A percentile compares a stretch with the other conserved stretches of the same genome.
These are phyloP conservation scores for Coranthus polyacanthus DNA, from an alignment of 2,797 vertebrate species.

Conservation along the genomic window DNA sequence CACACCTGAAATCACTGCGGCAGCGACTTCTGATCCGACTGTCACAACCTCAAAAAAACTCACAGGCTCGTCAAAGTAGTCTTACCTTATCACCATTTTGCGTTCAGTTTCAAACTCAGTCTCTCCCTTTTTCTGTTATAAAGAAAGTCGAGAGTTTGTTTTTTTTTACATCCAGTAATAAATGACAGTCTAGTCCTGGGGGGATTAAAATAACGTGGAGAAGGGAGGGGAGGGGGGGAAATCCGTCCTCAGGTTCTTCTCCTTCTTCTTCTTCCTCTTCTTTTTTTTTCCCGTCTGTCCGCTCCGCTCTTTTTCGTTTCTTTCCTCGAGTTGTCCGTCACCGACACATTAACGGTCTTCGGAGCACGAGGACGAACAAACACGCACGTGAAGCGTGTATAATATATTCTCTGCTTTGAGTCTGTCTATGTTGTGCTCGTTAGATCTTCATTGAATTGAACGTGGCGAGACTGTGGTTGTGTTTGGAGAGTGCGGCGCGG, in stretches of 20 bases:
- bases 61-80: constrained; percentile 19
- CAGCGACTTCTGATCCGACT: constrained; percentile 51
- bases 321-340: constrained; percentile 66
- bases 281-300: constrained; percentile 15
- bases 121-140: constrained; percentile 42
- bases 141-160: constrained; percentile 48
- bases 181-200: constrained; percentile 59
- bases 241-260: constrained; percentile 70
- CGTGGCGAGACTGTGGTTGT: constrained; percentile 78
- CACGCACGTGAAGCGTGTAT: constrained; percentile 56
- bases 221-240: constrained; percentile 37
- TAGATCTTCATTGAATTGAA: constrained; percentile 76
- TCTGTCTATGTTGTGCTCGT: constrained; percentile 59
- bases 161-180: constrained; percentile 80
- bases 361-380: constrained; percentile 4
- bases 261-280: constrained; percentile 6
- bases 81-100: constrained; percentile 84
- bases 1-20: constrained; percentile 77
- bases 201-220: constrained; percentile 41
- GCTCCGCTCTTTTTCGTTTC: constrained; percentile 52
- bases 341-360: constrained; percentile 20
- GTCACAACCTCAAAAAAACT: constrained; percentile 49
- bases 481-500: constrained; percentile 75
- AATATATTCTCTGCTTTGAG: constrained; percentile 51
- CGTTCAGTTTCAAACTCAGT: constrained; percentile 67